A percentile compares a stretch with the other conserved stretches of the same genome.
These are phyloP conservation scores for Rhynchophorus ferrugineus DNA, from an alignment of 1,140 invertebrate species.

Conservation along the genomic window DNA sequence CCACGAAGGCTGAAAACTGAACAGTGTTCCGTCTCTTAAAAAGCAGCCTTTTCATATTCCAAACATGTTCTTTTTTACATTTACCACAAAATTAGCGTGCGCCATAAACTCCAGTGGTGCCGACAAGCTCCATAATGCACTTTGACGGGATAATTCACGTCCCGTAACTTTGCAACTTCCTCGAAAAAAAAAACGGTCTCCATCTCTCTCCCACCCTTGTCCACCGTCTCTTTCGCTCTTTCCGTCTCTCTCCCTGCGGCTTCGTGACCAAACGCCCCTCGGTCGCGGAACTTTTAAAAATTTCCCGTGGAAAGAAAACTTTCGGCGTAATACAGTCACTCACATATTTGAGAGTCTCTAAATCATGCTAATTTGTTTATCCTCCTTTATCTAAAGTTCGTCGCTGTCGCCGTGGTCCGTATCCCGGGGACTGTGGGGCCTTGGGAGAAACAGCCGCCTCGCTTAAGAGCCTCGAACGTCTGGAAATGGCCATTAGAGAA, in stretches of 20 bases:
- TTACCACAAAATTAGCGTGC: not conserved
- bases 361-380: conserved; percentile 32
- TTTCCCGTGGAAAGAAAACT: conserved; percentile 17
- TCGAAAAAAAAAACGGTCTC: conserved; percentile 1
- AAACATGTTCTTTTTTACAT: not conserved
- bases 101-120: not conserved
- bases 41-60: not conserved
- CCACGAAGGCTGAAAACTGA: too few species aligned
- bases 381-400: conserved; percentile 31
- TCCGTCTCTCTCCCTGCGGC: too few species aligned
- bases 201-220: not conserved
- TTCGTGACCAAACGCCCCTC: too few species aligned
- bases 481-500: too few species aligned
- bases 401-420: conserved; percentile 25
- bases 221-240: too few species aligned
- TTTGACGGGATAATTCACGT: not conserved
- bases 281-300: conserved; percentile 17
- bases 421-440: conserved; percentile 21
- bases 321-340: conserved; percentile 21
- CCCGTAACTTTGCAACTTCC: not conserved
- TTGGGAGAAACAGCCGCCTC: too few species aligned
- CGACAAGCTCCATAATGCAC: not conserved
- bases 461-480: too few species aligned
- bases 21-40: too few species aligned
- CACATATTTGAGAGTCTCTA: conserved; percentile 26